Evolutionary conservation across 2,113 vertebrate genomes (phyloP).

Genomic region (Mohoua ochrocephala): DNA sequence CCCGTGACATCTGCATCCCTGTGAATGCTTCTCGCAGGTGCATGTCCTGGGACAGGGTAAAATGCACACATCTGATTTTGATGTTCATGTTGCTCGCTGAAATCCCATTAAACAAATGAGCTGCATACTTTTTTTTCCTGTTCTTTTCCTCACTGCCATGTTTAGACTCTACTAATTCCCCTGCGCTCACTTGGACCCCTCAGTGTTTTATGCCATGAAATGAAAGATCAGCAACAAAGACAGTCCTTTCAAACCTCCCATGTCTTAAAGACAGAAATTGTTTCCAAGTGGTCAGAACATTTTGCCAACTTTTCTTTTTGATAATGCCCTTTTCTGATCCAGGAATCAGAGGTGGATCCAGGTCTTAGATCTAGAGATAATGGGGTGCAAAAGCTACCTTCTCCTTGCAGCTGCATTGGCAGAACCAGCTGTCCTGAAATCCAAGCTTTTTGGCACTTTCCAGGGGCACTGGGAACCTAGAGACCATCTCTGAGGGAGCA

Average conservation of each 20-base stretch:
- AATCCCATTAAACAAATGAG: constrained; percentile 4
- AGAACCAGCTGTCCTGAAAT: neutral
- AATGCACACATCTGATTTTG: neutral
- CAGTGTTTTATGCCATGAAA: neutral
- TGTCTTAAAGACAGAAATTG: neutral
- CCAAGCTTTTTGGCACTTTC: neutral
- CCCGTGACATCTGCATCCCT: neutral
- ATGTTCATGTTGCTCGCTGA: neutral
- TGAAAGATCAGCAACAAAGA: neutral
- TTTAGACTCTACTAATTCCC: neutral
- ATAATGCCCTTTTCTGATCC: neutral
- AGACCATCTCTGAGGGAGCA: neutral
- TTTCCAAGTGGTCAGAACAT: neutral
- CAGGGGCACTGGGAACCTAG: neutral
- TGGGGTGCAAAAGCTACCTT: neutral
- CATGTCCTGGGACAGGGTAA: neutral
- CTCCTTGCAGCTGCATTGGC: neutral
- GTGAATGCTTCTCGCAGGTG: neutral
- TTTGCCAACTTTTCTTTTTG: neutral
- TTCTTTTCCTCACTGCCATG: neutral
- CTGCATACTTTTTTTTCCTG: neutral
- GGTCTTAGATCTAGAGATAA: neutral
- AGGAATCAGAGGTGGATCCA: neutral
- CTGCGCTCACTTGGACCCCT: neutral
- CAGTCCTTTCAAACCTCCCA: neutral